phyloP scores from a whole-genome alignment of 2,797 vertebrate species.

The Anolis apletophallus region DNA sequence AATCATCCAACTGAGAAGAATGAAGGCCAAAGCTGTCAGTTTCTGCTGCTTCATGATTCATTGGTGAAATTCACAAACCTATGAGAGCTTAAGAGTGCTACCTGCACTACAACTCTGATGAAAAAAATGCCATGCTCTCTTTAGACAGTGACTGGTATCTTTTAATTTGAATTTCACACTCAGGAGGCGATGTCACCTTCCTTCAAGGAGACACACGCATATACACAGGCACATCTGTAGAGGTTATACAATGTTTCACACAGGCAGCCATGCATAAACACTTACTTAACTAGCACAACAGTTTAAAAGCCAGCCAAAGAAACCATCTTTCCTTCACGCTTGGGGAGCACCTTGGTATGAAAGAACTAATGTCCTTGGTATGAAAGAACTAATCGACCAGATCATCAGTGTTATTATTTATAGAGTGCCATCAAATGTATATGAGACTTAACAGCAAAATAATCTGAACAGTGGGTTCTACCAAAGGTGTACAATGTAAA shows the following conservation, averaged over 20 bases:
- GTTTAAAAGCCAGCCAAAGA: background rate
- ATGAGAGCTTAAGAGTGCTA: no score
- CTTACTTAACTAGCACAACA: no score
- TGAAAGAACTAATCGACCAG: background rate
- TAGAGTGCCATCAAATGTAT: no score
- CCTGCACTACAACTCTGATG: background rate
- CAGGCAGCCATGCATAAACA: background rate
- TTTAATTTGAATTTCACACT: background rate
- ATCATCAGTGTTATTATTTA: background rate
- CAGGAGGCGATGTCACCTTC: background rate
- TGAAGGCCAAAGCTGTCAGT: background rate
- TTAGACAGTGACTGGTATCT: background rate
- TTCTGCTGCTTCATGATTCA: conserved; percentile 11
- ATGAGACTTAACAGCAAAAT: no score
- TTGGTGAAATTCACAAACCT: background rate
- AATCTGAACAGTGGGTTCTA: no score
- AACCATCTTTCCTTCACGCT: background rate
- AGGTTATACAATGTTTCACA: background rate
- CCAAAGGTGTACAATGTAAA: no score
- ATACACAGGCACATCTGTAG: no score
- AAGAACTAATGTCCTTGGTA: background rate
- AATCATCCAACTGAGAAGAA: background rate
- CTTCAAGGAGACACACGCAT: background rate
- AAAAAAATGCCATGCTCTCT: background rate
- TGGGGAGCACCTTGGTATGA: background rate